Evolutionary conservation across 2,113 vertebrate species (phyloP), one percentile per base, ranked within the genome.

Genomic region (Monarcha castaneiventris): DNA sequence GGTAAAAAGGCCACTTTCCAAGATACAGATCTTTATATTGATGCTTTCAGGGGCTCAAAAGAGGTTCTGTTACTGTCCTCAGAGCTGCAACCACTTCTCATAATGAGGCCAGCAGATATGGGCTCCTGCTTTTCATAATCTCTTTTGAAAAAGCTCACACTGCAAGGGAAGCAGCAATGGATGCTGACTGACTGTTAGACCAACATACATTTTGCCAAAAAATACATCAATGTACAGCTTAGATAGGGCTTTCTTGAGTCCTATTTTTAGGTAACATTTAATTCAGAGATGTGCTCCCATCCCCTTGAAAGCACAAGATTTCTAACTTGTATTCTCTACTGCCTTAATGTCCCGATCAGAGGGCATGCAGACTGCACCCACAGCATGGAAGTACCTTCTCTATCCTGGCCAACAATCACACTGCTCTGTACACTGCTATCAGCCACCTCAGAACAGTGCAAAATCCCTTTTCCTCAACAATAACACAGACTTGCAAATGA

Each of bases 11-110:
- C 88, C 90, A 96, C 88, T 95, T 88, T 94, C 83, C 83, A 92
- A 93, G 93, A 97, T 94, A 96, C 62, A 84, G 80, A 97, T 96
- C 95, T 97, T 94, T 96, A 94, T 96, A 95, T 93, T 56, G 87
- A 95, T 91, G 87, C 86, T 96, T 94, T 97, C 91, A 97, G 76
- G 87, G 71, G 44, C 91, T 96, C 63, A 77, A 32, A 92, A 92
- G 92, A 74, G 80, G 81, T 93, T 89, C 83, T 93, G 63, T 96
- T 93, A 89, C 90, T 76, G 81, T 69, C 92, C 82, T 89, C 62
- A 56, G 92, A 93, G 80, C 59, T 86, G 67, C 87, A 95, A 82
- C 54, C 29, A 7, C 72, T 86, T 95, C 76, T 86, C 72, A 69
- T 92, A 91, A 95, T 82, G 66, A 90, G 49, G 81, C 71, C 52